A percentile compares a stretch with the other conserved stretches of the same genome.
Conservation (phyloP, 2,797 vertebrate genomes). For the Pitangus sulphuratus region DNA sequence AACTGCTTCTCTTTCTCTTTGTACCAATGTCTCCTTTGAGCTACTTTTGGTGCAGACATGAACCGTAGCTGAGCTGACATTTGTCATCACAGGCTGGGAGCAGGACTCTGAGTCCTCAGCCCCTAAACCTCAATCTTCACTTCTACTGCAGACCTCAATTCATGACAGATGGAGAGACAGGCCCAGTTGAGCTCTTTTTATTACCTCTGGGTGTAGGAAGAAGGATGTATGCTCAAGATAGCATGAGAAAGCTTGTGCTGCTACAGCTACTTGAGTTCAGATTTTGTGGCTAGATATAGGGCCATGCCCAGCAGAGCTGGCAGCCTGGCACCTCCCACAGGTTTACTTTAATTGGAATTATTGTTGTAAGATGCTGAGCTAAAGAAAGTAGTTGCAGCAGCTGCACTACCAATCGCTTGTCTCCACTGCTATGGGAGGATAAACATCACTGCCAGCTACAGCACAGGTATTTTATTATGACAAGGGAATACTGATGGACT, state of each 20-base stretch:
- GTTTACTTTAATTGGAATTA: not conserved
- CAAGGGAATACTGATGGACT: not conserved
- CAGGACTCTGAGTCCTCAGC: not conserved
- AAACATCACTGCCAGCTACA: not conserved
- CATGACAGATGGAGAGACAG: not conserved
- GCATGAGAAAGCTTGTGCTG: not conserved
- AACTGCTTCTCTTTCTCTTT: not conserved
- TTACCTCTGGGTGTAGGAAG: not conserved
- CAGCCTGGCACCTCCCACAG: not conserved
- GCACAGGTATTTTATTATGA: not conserved
- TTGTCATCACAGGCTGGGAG: not conserved
- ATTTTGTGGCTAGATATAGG: not conserved
- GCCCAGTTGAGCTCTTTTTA: not conserved
- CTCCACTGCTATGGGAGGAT: not conserved
- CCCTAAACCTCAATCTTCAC: not conserved
- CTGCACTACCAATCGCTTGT: not conserved
- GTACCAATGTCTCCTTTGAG: not conserved
- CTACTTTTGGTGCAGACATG: not conserved
- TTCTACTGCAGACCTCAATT: not conserved
- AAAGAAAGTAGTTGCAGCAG: not conserved
- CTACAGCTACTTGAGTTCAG: not conserved
- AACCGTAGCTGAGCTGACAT: not conserved
- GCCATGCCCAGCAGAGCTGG: accelerated
- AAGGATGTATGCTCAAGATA: not conserved
- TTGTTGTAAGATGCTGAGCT: not conserved